Evolutionary conservation across 2,888 invertebrate species (phyloP), one percentile per base, ranked within the genome.

Genomic region (Melanargia galathea): DNA sequence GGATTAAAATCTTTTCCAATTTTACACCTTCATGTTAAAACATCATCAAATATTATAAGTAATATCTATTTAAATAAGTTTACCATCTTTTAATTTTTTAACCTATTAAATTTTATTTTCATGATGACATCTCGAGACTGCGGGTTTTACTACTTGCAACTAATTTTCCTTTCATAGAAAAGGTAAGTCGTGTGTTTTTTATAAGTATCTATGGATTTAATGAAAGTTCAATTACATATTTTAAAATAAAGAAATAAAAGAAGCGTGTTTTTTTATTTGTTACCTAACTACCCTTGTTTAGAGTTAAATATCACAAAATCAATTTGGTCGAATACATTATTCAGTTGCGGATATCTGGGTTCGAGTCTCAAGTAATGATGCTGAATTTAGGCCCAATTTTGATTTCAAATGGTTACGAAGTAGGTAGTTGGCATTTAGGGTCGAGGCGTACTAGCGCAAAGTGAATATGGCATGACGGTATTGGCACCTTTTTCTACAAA

Each of bases 101-200:
- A 83, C 81, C 78, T 64, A 73, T 71, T 78, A 75, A 71, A 81
- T 87, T 88, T 88, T 84, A 82, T 87, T 87, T 87, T 77, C 87
- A 87, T 88, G 86, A 76, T 73, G 78, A 63, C 82, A 81, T 75
- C 72, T 78, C 80, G 77, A 78, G 78, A 75, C 74, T 71, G 73
- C 75, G 77, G 70, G 73, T 61, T 26, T 63, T 61, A 35, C 52
- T 40, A 48, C 66, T 55, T 58, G 30, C 59, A 22, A 48, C 33
- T 55, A 55, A 38, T 60, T 62, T 64, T 63, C 60, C 22, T 58
- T 65, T 55, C 43, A 24, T 22, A 51, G 13, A 30, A 62, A 61
- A 66, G 70, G 70, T 70, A 69, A 70, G 69, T 69, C 51, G 4
- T 60, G 56, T 61, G 54, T 49, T 63, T 58, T n/a, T 30, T 51